phyloP scores from a whole-genome alignment of 2,113 vertebrate genomes.

The Tychaedon coryphoeus region DNA sequence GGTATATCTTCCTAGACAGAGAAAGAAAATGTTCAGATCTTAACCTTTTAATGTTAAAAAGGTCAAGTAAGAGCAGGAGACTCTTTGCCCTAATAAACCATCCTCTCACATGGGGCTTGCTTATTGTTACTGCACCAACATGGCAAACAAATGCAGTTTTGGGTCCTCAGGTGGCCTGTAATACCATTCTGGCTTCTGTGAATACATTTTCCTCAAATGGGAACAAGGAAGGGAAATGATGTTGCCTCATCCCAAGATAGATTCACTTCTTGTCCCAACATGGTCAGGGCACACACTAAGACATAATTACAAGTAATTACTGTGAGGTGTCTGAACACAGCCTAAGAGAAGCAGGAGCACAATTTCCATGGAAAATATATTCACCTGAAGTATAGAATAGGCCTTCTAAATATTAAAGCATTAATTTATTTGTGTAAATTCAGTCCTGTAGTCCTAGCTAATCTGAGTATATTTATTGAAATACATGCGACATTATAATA shows the following conservation, averaged over 20 bases:
- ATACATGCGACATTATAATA: not conserved
- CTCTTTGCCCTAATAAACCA: not conserved
- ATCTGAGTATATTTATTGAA: not conserved
- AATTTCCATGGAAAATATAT: not conserved
- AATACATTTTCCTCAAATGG: not conserved
- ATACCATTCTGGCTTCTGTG: not conserved
- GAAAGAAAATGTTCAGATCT: not conserved
- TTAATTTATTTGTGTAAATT: not conserved
- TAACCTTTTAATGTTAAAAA: not conserved
- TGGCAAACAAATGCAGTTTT: not conserved
- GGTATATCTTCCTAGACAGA: not conserved
- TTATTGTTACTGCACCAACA: not conserved
- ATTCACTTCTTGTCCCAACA: slow-evolving; percentile 15
- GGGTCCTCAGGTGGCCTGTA: not conserved
- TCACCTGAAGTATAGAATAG: not conserved
- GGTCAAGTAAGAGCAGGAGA: not conserved
- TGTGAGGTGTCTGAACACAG: not conserved
- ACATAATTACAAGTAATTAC: not conserved
- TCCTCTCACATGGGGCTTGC: not conserved
- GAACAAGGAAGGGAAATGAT: not conserved
- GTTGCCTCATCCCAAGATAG: not conserved
- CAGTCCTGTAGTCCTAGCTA: not conserved
- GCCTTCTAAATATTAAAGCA: not conserved
- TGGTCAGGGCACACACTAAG: not conserved
- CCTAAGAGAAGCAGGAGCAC: not conserved